Base-by-base conservation (phyloP, 30 jellyfish, hydroid and myxozoan species). In the Cassiopea xamachana region DNA sequence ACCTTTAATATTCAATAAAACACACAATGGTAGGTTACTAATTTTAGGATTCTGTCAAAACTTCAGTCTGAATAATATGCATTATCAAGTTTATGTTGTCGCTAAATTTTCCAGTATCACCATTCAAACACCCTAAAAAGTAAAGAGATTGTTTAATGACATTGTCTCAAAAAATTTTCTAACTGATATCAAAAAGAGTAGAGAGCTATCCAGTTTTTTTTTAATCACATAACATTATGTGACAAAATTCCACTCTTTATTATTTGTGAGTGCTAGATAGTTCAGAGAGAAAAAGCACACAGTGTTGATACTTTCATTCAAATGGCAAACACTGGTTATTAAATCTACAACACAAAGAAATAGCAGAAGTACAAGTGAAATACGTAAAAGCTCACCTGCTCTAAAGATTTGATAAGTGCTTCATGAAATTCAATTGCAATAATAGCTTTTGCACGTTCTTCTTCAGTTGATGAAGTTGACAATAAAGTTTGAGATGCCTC, bases 401-500 rank as follows among this genome's bases (percentile, higher is more conserved):
- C 97, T 47, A 94, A 73, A 3, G 98, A 96, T 68, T 94, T 90
- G 18, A 94, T 84, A 27, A 94, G 83, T 48, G 97, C 97, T 87
- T 94, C 98, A 81, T 86, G 97, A 50, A 92, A 79, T 60, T 94
- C 98, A 46, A 94, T 77, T 46, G 90, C 73, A 69, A 96, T 89
- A 46, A 84, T 89, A 5, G 99, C 99, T 69, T 71, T 81, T 0
- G 99, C 98, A 62, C 82, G 85, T 6, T 80, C 98, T 1, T 45
- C 87, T 46, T 95, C 99, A 16, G 89, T 71, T 10, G 98, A 60
- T 1, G 98, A 89, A 17, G 96, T 73, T 76, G 98, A 86, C 17
- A 95, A 85, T 19, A 89, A 68, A 1, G 95, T 77, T 62, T 95
- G 96, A 2, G 99, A 97, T 50, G 93, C 89, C 55, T 95, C 99